Percentiles rank a stretch among this genome's conserved stretches.
These are phyloP conservation scores for Sarcophaga variegata DNA, from an alignment of 2,888 invertebrate genomes.

Conservation along the genomic window DNA sequence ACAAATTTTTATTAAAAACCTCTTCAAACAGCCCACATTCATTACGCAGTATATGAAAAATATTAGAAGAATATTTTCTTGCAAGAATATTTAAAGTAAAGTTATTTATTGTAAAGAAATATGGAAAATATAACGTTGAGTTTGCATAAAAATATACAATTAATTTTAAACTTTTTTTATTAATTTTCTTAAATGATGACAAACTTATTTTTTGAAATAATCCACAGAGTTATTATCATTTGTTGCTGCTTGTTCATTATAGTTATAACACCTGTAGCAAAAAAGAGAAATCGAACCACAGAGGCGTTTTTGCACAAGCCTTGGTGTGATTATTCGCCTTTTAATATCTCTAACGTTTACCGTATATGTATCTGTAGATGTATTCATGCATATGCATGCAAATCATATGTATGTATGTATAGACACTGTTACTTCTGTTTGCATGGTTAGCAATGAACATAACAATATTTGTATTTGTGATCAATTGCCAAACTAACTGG, in stretches of 20 bases:
- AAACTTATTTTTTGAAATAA: too few relatives aligned
- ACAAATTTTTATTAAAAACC: neutral
- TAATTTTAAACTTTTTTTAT: too few relatives aligned
- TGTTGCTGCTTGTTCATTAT: too few relatives aligned
- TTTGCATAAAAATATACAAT: constrained; percentile 39
- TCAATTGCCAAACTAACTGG: constrained; percentile 44
- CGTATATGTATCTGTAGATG: neutral
- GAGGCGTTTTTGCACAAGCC: too few relatives aligned
- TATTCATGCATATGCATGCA: neutral
- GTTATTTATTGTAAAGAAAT: constrained; percentile 8
- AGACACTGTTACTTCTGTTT: neutral
- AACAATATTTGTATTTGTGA: constrained; percentile 33
- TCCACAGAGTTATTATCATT: too few relatives aligned
- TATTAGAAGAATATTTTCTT: constrained; percentile 13
- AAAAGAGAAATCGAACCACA: too few relatives aligned
- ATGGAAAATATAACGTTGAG: constrained; percentile 38
- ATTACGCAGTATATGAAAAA: constrained; percentile 44
- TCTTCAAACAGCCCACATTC: constrained; percentile 42
- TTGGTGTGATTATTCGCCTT: too few relatives aligned
- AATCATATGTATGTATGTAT: neutral
- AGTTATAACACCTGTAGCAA: too few relatives aligned
- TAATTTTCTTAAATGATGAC: too few relatives aligned
- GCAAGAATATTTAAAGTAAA: neutral
- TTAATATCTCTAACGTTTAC: neutral
- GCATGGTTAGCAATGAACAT: neutral